Evolutionary conservation across 2,888 invertebrate genomes (phyloP).

Genomic region (Scrobipalpa atriplicella): DNA sequence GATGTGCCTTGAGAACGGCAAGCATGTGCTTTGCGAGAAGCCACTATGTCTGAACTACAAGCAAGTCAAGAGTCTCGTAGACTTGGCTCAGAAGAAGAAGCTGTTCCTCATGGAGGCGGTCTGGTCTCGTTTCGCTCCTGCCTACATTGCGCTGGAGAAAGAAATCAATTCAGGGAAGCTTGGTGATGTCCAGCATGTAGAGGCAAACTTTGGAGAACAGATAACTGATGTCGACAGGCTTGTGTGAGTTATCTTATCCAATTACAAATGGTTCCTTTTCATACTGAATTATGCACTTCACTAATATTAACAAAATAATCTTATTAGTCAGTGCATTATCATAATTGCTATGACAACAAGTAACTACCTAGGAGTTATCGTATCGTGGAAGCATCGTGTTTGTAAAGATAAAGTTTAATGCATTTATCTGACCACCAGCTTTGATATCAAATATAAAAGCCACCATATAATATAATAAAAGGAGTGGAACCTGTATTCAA

Average conservation of each 20-base stretch:
- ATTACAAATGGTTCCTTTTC: background rate
- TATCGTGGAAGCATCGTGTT: no score
- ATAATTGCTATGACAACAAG: no score
- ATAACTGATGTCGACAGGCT: conserved; percentile 63
- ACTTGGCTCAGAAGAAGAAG: conserved; percentile 86
- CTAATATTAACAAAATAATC: background rate
- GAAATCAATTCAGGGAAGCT: conserved; percentile 85
- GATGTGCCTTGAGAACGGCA: conserved; percentile 90
- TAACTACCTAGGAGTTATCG: no score
- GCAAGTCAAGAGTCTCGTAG: conserved; percentile 87
- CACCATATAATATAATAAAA: no score
- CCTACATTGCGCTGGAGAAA: conserved; percentile 86
- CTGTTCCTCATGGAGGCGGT: conserved; percentile 94
- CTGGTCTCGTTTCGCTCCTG: conserved; percentile 94
- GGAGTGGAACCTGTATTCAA: no score
- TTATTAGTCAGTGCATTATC: no score
- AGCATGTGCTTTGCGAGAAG: conserved; percentile 96
- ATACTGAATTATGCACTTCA: background rate
- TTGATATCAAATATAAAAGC: no score
- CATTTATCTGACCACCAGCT: no score
- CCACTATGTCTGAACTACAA: conserved; percentile 91
- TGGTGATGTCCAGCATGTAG: conserved; percentile 87
- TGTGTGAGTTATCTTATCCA: conserved; percentile 13
- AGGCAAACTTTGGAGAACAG: conserved; percentile 86
- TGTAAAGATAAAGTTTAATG: no score